Evolutionary conservation across 2,888 invertebrate genomes (phyloP), one percentile per base, ranked within the genome.

Genomic region (Zygaena filipendulae): DNA sequence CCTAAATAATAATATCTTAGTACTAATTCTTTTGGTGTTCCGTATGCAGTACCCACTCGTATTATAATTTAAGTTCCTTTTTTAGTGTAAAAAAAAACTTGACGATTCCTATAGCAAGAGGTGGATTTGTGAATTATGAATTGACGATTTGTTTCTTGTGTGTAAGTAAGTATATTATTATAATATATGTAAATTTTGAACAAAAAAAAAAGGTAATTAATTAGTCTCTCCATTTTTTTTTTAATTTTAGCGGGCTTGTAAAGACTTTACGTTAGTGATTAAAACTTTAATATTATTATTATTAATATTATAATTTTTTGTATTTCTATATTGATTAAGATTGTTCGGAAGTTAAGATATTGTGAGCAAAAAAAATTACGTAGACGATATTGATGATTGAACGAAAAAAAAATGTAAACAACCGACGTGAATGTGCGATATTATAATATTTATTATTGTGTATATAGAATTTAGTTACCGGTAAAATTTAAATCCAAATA

Each of bases 171-270:
- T 59, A 58, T n/a, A n/a, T n/a, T n/a, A n/a, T n/a, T n/a, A 56
- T 47, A 52, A 61, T 64, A 64, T 74, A 68, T 75, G 75, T 75
- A 75, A 43, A 75, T 75, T 77, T 70, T 75, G 75, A 67, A 60
- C 49, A 67, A 56, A 59, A 50, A 47, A n/a, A n/a, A n/a, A n/a
- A n/a, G n/a, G n/a, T n/a, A n/a, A n/a, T n/a, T n/a, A n/a, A n/a
- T n/a, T n/a, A n/a, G n/a, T n/a, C n/a, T 49, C 49, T 51, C 45
- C 45, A 44, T 56, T 48, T 48, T 53, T 52, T 52, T 50, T 55
- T 30, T 64, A 66, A 51, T 58, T 70, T 61, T 59, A 56, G 53
- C 47, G 50, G 50, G 62, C 60, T 61, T 68, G 64, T 69, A 64
- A 58, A 62, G 49, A 49, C 53, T 63, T 67, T 55, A 52, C 53